Evolutionary conservation across 2,888 invertebrate species (phyloP).

Genomic region (Drosophila acutilabella): DNA sequence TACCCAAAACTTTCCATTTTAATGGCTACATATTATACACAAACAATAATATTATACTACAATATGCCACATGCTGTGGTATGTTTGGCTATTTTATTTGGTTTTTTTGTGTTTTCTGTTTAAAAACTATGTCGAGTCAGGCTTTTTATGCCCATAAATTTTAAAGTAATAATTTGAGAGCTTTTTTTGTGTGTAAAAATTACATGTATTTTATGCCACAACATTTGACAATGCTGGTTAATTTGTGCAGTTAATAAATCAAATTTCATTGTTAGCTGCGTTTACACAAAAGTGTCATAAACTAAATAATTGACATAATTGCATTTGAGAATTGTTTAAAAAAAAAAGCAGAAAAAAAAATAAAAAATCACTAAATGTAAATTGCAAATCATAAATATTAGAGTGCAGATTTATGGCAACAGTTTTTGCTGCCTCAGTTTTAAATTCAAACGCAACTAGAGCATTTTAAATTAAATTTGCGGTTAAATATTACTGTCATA

Average conservation of each 20-base stretch:
- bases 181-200: conserved; percentile 41
- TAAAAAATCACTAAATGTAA: background rate
- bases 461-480: background rate
- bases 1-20: background rate
- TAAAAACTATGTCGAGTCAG: conserved; percentile 43
- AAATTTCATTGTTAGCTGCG: conserved; percentile 40
- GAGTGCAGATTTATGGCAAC: background rate
- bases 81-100: conserved; percentile 29
- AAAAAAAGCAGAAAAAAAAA: background rate
- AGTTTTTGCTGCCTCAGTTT: background rate
- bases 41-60: conserved; percentile 22
- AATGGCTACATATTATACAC: conserved; percentile 6
- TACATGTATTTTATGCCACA: conserved; percentile 50
- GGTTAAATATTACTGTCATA: background rate
- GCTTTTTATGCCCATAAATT: conserved; percentile 28
- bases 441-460: background rate
- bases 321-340: conserved; percentile 23
- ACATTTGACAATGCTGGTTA: conserved; percentile 49
- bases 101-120: background rate
- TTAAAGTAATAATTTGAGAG: conserved; percentile 57
- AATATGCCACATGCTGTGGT: conserved; percentile 58
- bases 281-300: conserved; percentile 28
- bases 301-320: conserved; percentile 59
- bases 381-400: conserved; percentile 15
- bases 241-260: conserved; percentile 66